Evolutionary conservation across 2,888 invertebrate species (phyloP), one percentile per base, ranked within the genome.

Genomic region (Melinaea menophilus): DNA sequence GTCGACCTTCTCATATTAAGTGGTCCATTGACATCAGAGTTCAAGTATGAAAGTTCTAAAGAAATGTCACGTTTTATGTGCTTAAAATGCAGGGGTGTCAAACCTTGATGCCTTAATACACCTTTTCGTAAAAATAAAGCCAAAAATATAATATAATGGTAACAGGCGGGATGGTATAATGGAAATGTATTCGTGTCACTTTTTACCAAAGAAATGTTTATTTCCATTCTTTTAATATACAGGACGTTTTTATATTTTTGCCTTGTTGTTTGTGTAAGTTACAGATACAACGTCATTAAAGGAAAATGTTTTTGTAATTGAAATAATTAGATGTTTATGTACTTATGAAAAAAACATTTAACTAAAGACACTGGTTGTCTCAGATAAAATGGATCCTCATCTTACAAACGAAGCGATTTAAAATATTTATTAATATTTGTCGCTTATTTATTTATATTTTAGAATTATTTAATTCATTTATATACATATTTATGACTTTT

Each of bases 1-100:
- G 46, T 13, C 57, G 61, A 62, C 54, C 57, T 62, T 62, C 57
- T 61, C 57, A 33, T 57, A 5, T 48, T 58, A 62, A 62, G 59
- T 60, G 59, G 59, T 59, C 59, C 62, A 62, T 62, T 65, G 62
- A 62, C 60, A 63, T 61, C 60, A 55, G 58, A 58, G 48, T 61
- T 61, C 60, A 55, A 63, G 56, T 58, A 62, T 41, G 58, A 45
- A 65, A 54, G n/a, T 55, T n/a, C 62, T 61, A 51, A 63, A 63
- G 58, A 63, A 62, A 63, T 59, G 59, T 59, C 64, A 65, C 59
- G 59, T 65, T 62, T 37, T 59, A 56, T 31, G 22, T 55, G 58
- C 37, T 56, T 56, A 55, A 57, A 59, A 54, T 54, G 22, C 47
- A 48, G 51, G 35, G 33, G 34, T 62, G n/a, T 62, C 54, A 55